A percentile compares a stretch with the other conserved stretches of the same genome.
Conservation (phyloP, 2,888 invertebrate species). For the Gibbula magus region DNA sequence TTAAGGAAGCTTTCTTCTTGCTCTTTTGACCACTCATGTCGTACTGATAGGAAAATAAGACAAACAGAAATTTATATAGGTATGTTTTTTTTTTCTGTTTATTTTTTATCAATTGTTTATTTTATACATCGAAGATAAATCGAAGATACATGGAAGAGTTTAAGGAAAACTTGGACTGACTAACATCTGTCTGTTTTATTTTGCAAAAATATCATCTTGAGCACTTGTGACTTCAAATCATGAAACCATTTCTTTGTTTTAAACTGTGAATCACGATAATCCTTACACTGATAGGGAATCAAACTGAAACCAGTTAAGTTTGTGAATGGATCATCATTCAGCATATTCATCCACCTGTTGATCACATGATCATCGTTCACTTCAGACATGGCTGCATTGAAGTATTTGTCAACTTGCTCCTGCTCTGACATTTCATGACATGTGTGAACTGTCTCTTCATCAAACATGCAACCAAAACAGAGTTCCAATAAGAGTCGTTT, state of each 20-base stretch:
- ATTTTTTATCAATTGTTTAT: no score
- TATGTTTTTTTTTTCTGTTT: not conserved
- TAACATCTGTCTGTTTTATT: not conserved
- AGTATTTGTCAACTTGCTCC: not conserved
- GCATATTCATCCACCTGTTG: not conserved
- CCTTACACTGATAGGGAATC: not conserved
- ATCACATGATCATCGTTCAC: not conserved
- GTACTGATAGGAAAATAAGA: not conserved
- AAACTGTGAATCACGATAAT: not conserved
- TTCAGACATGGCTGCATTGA: not conserved
- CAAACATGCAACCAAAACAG: slow-evolving; percentile 11
- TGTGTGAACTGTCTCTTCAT: not conserved
- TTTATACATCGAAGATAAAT: not conserved
- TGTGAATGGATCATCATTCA: not conserved
- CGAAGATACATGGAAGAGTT: no score
- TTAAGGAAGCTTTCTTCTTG: not conserved
- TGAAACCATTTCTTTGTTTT: not conserved
- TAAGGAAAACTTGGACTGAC: no score
- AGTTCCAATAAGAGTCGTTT: not conserved
- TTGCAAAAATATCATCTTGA: not conserved
- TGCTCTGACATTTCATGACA: not conserved
- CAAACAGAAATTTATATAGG: not conserved
- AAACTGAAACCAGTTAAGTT: not conserved
- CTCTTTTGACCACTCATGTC: not conserved
- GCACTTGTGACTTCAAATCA: not conserved